phyloP scores from a whole-genome alignment of 2,888 invertebrate genomes.

The Seladonia tumulorum region DNA sequence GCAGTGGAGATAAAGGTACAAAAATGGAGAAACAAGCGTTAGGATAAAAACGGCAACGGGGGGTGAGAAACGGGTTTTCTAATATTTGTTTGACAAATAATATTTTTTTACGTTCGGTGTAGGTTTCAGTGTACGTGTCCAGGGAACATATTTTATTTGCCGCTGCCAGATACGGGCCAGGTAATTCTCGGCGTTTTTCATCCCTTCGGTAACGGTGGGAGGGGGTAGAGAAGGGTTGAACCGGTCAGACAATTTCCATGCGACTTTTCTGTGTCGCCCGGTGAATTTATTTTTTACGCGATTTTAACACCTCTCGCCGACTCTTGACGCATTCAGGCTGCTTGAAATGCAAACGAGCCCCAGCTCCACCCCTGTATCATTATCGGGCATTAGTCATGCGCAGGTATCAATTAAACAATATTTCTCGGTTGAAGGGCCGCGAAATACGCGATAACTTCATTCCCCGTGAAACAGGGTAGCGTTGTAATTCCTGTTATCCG shows the following conservation, averaged over 20 bases:
- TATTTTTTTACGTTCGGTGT: neutral
- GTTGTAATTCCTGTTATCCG: neutral
- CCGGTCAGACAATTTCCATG: neutral
- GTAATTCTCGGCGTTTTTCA: neutral
- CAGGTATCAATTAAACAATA: conserved; percentile 24
- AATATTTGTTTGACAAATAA: conserved; percentile 2
- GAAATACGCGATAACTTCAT: neutral
- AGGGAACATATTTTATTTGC: neutral
- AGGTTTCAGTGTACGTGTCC: neutral
- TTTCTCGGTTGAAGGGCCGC: neutral
- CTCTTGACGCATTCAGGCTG: neutral
- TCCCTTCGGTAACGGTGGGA: neutral
- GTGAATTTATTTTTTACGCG: neutral
- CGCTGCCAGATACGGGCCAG: neutral
- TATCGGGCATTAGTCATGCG: neutral
- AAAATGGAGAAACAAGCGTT: neutral
- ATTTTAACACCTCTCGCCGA: neutral
- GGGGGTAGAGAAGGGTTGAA: neutral
- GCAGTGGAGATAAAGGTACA: neutral
- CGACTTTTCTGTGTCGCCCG: neutral
- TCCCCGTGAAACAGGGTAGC: neutral
- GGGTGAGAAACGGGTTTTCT: neutral
- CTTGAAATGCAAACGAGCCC: conserved; percentile 22
- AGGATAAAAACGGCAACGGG: neutral
- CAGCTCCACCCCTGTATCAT: neutral